Evolutionary conservation across 2,888 invertebrate species (phyloP).

Genomic region (Hybos culiciformis): DNA sequence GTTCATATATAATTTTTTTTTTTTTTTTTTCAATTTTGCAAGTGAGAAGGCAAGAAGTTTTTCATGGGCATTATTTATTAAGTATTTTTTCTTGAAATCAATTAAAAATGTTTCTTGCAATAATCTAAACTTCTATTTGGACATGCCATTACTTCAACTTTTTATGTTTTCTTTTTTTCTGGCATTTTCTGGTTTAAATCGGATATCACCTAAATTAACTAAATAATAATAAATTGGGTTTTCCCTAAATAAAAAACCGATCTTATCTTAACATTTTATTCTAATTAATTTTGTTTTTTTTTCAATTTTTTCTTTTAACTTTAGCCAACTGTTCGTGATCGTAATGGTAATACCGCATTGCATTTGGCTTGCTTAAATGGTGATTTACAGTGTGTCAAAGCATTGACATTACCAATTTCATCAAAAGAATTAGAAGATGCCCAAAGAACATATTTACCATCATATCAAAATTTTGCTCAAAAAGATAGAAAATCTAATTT

Average conservation of each 20-base stretch:
- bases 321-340: slow-evolving; percentile 49
- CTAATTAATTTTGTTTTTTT: not conserved
- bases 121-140: not conserved
- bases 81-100: too few species aligned
- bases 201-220: too few species aligned
- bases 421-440: slow-evolving; percentile 36
- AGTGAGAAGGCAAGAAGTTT: too few species aligned
- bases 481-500: slow-evolving; percentile 3
- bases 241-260: not conserved
- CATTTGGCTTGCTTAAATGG: slow-evolving; percentile 68
- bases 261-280: too few species aligned
- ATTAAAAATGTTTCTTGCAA: not conserved
- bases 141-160: not conserved
- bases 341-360: slow-evolving; percentile 70
- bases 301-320: slow-evolving; percentile 4
- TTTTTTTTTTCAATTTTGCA: not conserved
- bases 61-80: too few species aligned
- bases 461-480: slow-evolving; percentile 32
- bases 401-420: slow-evolving; percentile 54
- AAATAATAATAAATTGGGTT: too few species aligned
- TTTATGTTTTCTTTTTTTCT: not conserved
- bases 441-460: slow-evolving; percentile 26
- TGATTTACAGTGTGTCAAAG: slow-evolving; percentile 54
- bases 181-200: too few species aligned
- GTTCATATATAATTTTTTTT: slow-evolving; percentile 10